phyloP scores from a whole-genome alignment of 1,140 invertebrate genomes.

The Drosophila bifasciata region DNA sequence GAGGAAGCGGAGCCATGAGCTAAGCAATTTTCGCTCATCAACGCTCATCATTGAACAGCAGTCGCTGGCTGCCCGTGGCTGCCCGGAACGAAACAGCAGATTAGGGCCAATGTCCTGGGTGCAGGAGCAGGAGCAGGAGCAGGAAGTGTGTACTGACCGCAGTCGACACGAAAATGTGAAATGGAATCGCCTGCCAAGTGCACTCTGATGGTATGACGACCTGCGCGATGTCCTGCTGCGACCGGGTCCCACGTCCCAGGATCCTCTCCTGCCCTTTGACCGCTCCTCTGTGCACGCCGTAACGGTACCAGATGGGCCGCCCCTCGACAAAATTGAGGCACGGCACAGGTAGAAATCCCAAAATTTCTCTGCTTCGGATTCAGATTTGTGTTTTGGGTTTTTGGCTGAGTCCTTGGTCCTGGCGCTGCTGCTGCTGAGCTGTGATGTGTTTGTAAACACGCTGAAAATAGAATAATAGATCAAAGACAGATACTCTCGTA shows the following conservation, averaged over 20 bases:
- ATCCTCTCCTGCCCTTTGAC: no score
- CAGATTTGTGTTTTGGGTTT: no score
- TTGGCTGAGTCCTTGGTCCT: not conserved
- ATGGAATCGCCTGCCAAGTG: slow-evolving; percentile 76
- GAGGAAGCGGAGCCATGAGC: slow-evolving; percentile 18
- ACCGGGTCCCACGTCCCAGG: slow-evolving; percentile 5
- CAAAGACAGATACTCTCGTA: slow-evolving; percentile 58
- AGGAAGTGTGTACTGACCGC: slow-evolving; percentile 76
- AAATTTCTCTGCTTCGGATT: no score
- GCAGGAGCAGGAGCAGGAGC: slow-evolving; percentile 46
- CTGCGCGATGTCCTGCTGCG: slow-evolving; percentile 48
- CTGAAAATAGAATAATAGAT: slow-evolving; percentile 78
- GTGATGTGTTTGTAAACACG: slow-evolving; percentile 80
- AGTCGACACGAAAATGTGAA: slow-evolving; percentile 66
- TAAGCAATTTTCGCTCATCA: slow-evolving; percentile 70
- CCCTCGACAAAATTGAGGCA: not conserved
- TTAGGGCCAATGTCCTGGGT: slow-evolving; percentile 54
- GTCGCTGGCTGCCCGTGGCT: not conserved
- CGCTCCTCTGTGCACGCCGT: slow-evolving; percentile 29
- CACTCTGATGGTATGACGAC: slow-evolving; percentile 20
- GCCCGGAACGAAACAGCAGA: slow-evolving; percentile 34
- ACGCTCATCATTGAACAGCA: slow-evolving; percentile 11
- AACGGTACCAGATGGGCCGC: slow-evolving; percentile 72
- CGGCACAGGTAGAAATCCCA: slow-evolving; percentile 17
- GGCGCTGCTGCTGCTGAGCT: slow-evolving; percentile 21